A percentile compares a stretch with the other conserved stretches of the same genome.
These are phyloP conservation scores for Microcebus lehilahytsara DNA, from an alignment of 2,113 vertebrate genomes.

Conservation along the genomic window DNA sequence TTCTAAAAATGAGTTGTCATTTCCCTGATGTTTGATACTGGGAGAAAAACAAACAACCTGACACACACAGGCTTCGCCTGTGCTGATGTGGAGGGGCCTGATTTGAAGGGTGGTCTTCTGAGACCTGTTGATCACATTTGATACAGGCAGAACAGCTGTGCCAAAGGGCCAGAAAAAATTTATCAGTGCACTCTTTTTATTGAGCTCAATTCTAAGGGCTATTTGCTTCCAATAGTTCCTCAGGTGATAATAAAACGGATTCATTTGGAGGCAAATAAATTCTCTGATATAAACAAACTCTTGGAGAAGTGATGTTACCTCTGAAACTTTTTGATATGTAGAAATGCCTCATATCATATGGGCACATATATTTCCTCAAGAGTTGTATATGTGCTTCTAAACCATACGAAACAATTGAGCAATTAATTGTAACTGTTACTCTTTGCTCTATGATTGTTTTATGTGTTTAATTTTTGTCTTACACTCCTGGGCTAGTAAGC, in stretches of 20 bases:
- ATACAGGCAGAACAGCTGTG: background rate
- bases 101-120: background rate
- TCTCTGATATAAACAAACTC: constrained; percentile 33
- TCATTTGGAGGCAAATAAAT: constrained; percentile 57
- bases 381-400: background rate
- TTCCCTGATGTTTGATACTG: background rate
- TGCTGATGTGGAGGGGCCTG: background rate
- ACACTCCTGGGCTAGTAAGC: constrained; percentile 59
- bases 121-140: background rate
- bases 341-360: background rate
- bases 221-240: constrained; percentile 47
- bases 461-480: constrained; percentile 76
- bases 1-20: background rate
- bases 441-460: constrained; percentile 63
- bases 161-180: constrained; percentile 24
- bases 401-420: background rate
- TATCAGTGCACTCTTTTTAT: constrained; percentile 41
- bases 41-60: background rate
- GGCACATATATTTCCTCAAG: background rate
- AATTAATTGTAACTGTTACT: constrained; percentile 49
- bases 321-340: constrained; percentile 52
- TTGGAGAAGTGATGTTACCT: background rate
- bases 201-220: constrained; percentile 21
- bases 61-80: background rate
- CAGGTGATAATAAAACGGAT: constrained; percentile 61